These are phyloP conservation scores for Drosophila nr. medialis DNA, from an alignment of 2,888 invertebrate genomes.

Conservation along the genomic window DNA sequence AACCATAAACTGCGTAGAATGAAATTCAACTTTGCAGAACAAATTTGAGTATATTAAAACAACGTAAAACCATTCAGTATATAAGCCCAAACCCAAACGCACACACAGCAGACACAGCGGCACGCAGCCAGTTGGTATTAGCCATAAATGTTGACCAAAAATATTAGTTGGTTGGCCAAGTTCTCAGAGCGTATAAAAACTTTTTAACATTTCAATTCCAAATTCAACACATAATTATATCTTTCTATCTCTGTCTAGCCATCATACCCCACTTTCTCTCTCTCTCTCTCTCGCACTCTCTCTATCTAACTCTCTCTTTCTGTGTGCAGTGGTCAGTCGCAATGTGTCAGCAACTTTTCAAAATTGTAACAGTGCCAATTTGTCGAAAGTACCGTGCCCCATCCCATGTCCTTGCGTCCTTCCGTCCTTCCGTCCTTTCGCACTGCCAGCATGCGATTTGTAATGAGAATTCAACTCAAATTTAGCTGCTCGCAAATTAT, in stretches of 20 bases:
- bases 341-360: constrained; percentile 73
- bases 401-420: constrained; percentile 4
- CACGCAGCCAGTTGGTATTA: constrained; percentile 48
- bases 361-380: constrained; percentile 74
- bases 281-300: constrained; percentile 9
- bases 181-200: constrained; percentile 62
- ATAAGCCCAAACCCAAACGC: constrained; percentile 12
- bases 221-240: constrained; percentile 77
- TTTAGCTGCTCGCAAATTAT: constrained; percentile 67
- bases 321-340: constrained; percentile 35
- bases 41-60: constrained; percentile 58
- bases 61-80: constrained; percentile 34
- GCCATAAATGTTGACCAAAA: constrained; percentile 70
- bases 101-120: constrained; percentile 14
- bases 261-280: not conserved
- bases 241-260: constrained; percentile 29
- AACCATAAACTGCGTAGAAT: constrained; percentile 13
- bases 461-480: constrained; percentile 74
- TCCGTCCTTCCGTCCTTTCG: constrained; percentile 10
- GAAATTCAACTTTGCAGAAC: constrained; percentile 27
- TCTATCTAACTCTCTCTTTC: not conserved
- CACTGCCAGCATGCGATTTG: constrained; percentile 34
- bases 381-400: constrained; percentile 58
- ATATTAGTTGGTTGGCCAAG: constrained; percentile 56
- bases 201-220: constrained; percentile 75